Evolutionary conservation across 2,888 invertebrate genomes (phyloP), one percentile per base, ranked within the genome.

Genomic region (Meiosimyza platycephala): DNA sequence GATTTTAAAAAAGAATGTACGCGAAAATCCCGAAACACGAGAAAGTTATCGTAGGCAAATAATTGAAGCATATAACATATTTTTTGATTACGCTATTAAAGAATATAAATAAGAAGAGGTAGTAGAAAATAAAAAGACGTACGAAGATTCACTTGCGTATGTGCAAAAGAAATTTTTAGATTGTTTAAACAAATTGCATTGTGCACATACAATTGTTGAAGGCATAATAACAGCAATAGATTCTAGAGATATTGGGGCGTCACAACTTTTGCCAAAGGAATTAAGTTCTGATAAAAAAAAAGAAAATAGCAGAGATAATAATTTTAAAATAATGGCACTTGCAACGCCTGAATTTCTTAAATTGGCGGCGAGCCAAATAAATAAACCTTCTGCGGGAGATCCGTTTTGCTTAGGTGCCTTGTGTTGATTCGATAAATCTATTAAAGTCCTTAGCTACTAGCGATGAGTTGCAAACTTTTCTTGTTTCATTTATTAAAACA

Each of bases 291-390:
- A 28, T 28, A 28, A 28, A 28, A 4, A 22, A 22, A 28, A 28
- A 28, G 28, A 28, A 28, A 28, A 28, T 28, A 2, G 28, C 28
- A 28, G 3, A 28, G 2, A 4, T 28, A 28, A 28, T 28, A 28
- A 28, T 28, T 28, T 11, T 54, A 13, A 54, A 16, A 54, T 54
- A 54, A 54, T 54, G 54, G 54, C 54, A 13, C 54, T 54, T 2
- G 11, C 15, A 13, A 54, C 54, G 11, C n/a, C 54, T 7, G 54
- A 54, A 54, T 54, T 54, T 16, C 54, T 54, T 54, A 54, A 13
- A 54, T 54, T 54, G n/a, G 54, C 54, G 54, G n/a, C 54, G 54
- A 54, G 54, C 54, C 54, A 54, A 54, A 54, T 54, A 54, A 54
- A 54, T 13, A 54, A 54, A 15, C 28, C 28, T 28, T 28, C 3